A percentile compares a stretch with the other conserved stretches of the same genome.
phyloP scores from a whole-genome alignment of 2,888 invertebrate genomes.

The Ormyrus thymus region DNA sequence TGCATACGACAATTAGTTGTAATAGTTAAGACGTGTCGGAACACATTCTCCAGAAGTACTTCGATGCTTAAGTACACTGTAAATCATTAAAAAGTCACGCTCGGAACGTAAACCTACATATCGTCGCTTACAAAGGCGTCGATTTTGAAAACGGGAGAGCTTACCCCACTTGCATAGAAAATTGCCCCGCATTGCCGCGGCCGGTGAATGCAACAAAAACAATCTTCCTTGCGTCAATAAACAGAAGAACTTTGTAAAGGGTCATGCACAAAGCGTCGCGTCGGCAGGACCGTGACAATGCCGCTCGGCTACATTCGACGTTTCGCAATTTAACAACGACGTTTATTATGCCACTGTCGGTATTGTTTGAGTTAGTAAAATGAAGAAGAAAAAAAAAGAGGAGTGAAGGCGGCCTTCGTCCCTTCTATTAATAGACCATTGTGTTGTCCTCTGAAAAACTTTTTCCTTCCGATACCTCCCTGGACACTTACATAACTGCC shows the following conservation, averaged over 20 bases:
- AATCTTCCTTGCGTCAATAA: slow-evolving; percentile 17
- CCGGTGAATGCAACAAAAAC: no score
- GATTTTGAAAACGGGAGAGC: no score
- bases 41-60: no score
- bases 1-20: no score
- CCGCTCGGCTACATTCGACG: slow-evolving; percentile 35
- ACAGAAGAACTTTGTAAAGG: slow-evolving; percentile 3
- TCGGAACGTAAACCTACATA: no score
- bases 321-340: slow-evolving; percentile 49
- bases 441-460: slow-evolving; percentile 40
- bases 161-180: no score
- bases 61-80: no score
- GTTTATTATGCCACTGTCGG: slow-evolving; percentile 43
- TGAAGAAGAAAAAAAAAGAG: slow-evolving; percentile 2
- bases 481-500: slow-evolving; percentile 39
- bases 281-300: neutral
- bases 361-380: slow-evolving; percentile 48
- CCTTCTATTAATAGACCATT: slow-evolving; percentile 56
- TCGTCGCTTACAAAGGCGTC: no score
- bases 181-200: no score
- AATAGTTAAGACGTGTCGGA: no score
- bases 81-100: no score
- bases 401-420: slow-evolving; percentile 22
- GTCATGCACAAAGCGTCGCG: slow-evolving; percentile 22
- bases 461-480: slow-evolving; percentile 5